Conservation (phyloP, 1,140 invertebrate species). For the Megathymus violae region DNA sequence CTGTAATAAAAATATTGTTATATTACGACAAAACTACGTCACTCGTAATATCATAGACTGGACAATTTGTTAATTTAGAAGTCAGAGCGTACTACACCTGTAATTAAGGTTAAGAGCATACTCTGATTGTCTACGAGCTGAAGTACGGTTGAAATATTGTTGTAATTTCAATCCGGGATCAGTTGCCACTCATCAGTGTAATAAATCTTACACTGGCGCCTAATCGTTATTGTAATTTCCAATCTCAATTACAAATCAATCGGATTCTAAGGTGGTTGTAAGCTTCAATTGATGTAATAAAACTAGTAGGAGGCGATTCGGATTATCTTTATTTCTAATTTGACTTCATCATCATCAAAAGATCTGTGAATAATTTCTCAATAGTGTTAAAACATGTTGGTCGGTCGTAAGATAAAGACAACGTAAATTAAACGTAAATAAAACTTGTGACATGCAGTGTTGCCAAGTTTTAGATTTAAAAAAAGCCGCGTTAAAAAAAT, state of each 20-base stretch:
- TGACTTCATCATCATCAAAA: too few relatives aligned
- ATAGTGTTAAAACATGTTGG: too few relatives aligned
- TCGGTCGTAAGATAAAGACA: too few relatives aligned
- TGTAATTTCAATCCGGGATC: slow-evolving; percentile 22
- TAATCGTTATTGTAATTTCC: slow-evolving; percentile 30
- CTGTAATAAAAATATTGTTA: not conserved
- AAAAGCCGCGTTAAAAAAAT: too few relatives aligned
- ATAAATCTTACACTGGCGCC: slow-evolving; percentile 30
- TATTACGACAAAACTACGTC: not conserved
- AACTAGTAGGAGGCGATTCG: not conserved
- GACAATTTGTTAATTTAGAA: not conserved
- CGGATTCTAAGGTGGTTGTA: slow-evolving; percentile 2
- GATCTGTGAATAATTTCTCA: too few relatives aligned
- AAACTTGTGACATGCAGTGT: too few relatives aligned
- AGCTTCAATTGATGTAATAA: slow-evolving; percentile 23
- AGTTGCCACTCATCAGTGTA: slow-evolving; percentile 12
- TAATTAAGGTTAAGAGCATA: slow-evolving; percentile 22
- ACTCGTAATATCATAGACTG: not conserved
- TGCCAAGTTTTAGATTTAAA: too few relatives aligned
- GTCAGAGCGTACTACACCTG: not conserved
- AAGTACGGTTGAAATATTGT: slow-evolving; percentile 21
- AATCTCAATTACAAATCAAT: slow-evolving; percentile 33
- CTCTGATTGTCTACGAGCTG: slow-evolving; percentile 22
- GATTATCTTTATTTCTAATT: not conserved
- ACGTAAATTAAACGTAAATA: too few relatives aligned